phyloP scores from a whole-genome alignment of 2,797 vertebrate genomes.

The Leucoraja ocellata region DNA sequence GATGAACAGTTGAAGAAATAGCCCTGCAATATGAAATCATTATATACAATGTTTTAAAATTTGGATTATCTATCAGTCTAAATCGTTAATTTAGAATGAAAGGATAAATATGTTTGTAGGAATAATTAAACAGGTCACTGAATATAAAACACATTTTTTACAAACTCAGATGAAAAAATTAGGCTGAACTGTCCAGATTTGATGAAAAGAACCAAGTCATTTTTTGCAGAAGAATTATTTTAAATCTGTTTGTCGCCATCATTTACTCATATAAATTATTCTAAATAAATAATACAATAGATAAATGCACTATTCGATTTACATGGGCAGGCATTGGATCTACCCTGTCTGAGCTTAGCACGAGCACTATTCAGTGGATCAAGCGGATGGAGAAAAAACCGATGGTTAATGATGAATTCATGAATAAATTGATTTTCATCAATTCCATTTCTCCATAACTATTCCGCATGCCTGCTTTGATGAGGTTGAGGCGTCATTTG shows the following conservation, averaged over 20 bases:
- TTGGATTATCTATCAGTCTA: neutral
- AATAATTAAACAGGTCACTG: neutral
- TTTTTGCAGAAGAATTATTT: neutral
- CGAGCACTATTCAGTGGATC: too few species aligned
- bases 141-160: neutral
- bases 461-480: neutral
- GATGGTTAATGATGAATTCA: neutral
- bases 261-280: neutral
- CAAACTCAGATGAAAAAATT: conserved; percentile 11
- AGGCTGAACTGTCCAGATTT: neutral
- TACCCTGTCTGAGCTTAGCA: neutral
- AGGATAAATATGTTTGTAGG: neutral
- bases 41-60: neutral
- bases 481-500: neutral
- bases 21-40: neutral
- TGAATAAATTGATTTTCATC: neutral
- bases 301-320: neutral
- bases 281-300: neutral
- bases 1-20: neutral
- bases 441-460: neutral
- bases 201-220: neutral
- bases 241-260: neutral
- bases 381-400: neutral
- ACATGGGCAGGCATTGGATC: neutral
- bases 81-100: neutral